Evolutionary conservation across 1,140 invertebrate species (phyloP), one percentile per base, ranked within the genome.

Genomic region (Musca vetustissima): DNA sequence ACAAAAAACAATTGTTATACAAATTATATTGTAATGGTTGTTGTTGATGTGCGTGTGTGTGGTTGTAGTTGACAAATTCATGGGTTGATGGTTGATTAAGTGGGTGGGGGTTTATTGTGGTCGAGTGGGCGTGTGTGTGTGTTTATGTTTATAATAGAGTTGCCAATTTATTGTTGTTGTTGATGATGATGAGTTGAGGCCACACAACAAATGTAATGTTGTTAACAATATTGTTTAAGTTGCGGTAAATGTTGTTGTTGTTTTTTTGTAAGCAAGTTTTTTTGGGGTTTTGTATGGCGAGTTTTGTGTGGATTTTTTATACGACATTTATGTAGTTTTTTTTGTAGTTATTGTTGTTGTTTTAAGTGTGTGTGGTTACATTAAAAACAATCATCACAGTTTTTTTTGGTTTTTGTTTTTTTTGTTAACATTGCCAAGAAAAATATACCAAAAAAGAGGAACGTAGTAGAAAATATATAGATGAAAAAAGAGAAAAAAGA

Each of bases 41-140:
- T 67, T 49, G 66, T 67, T 67, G 53, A 57, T 67, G 66, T 67
- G 15, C 17, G 32, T 57, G 7, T 53, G 52, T 50, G 19, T 65
- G 24, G 7, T 64, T 64, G n/a, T 64, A 3, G 17, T 28, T 6
- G 21, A 47, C 36, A 32, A 32, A 9, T 32, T 32, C 28, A 32
- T 3, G 9, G 28, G 36, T 43, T 43, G 11, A 43, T 43, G 36
- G 36, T 9, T 43, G 11, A 13, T 7, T 43, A 13, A 22, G 47
- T 68, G 6, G 57, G 25, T 64, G 48, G 50, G 25, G 50, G 25
- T 32, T 68, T 36, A 25, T 68, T 36, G 32, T 53, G n/a, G 59
- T 64, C 36, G 25, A 21, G 15, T 64, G 8, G 15, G 21, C 22
- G 61, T 47, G 4, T 28, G n/a, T n/a, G n/a, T n/a, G n/a, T n/a